Conservation (phyloP, 2,797 vertebrate species). For the Chelidonichthys spinosus region DNA sequence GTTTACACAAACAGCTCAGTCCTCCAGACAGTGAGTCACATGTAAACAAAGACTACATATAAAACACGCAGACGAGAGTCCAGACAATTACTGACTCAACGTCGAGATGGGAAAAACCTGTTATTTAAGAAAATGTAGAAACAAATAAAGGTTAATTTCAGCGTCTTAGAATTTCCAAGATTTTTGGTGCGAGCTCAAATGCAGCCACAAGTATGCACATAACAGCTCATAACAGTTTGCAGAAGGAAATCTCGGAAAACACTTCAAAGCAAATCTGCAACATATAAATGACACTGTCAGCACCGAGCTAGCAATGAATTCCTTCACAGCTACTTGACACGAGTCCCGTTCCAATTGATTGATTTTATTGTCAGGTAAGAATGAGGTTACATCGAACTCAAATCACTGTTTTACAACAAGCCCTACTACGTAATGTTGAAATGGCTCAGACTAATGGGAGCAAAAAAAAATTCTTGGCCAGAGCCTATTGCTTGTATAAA, state of each 20-base stretch:
- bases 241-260: conserved; percentile 32
- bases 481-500: conserved; percentile 25
- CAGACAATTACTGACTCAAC: conserved; percentile 54
- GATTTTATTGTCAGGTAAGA: background rate
- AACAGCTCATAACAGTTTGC: conserved; percentile 39
- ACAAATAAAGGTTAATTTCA: conserved; percentile 16
- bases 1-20: conserved; percentile 61
- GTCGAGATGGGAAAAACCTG: conserved; percentile 50
- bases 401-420: background rate
- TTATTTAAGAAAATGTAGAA: conserved; percentile 42
- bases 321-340: background rate
- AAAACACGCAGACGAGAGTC: conserved; percentile 48
- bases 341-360: background rate
- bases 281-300: conserved; percentile 23
- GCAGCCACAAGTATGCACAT: conserved; percentile 43
- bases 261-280: conserved; percentile 42
- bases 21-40: conserved; percentile 70
- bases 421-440: background rate
- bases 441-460: conserved; percentile 21
- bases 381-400: background rate
- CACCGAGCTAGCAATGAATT: conserved; percentile 3
- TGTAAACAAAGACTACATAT: conserved; percentile 63
- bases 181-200: conserved; percentile 33
- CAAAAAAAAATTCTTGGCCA: conserved; percentile 27
- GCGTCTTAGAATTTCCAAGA: conserved; percentile 30